Percentiles rank a stretch among this genome's conserved stretches.
These are phyloP conservation scores for Cremastinae sp. DNA, from an alignment of 2,888 invertebrate genomes.

Conservation along the genomic window DNA sequence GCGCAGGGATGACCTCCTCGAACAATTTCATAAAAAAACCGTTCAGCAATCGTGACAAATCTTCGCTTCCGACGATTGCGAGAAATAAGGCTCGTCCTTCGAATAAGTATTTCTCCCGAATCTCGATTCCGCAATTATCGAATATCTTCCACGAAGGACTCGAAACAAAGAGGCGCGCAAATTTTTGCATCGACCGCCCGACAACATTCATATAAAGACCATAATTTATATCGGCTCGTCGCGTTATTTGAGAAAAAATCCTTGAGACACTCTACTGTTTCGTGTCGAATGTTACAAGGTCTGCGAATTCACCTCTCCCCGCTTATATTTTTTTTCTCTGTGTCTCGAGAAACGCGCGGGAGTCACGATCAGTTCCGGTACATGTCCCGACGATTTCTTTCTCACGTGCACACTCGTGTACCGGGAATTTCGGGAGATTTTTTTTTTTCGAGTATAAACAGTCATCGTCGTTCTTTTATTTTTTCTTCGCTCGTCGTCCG, in stretches of 20 bases:
- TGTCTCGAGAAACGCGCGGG: slow-evolving; percentile 46
- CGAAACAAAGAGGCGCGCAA: no score
- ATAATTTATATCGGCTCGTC: slow-evolving; percentile 35
- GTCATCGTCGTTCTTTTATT: slow-evolving; percentile 43
- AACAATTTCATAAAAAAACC: no score
- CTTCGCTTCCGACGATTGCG: no score
- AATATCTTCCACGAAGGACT: background rate
- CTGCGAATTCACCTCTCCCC: background rate
- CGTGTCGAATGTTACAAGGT: slow-evolving; percentile 59
- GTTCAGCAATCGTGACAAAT: no score
- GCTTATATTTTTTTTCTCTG: slow-evolving; percentile 41
- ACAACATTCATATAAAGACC: slow-evolving; percentile 23
- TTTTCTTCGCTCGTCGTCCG: slow-evolving; percentile 53
- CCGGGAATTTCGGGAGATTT: slow-evolving; percentile 48
- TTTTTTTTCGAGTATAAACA: no score
- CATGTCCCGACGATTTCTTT: slow-evolving; percentile 22
- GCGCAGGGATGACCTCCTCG: no score
- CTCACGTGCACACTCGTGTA: background rate
- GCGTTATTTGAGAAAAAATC: slow-evolving; percentile 46
- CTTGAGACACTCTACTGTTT: slow-evolving; percentile 59
- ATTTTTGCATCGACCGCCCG: background rate
- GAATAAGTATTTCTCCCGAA: no score
- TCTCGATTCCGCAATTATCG: no score
- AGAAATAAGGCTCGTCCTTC: no score
- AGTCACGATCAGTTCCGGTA: slow-evolving; percentile 61